Percentiles rank a stretch among this genome's conserved stretches.
phyloP scores from a whole-genome alignment of 2,113 vertebrate species.

The Bucco capensis region DNA sequence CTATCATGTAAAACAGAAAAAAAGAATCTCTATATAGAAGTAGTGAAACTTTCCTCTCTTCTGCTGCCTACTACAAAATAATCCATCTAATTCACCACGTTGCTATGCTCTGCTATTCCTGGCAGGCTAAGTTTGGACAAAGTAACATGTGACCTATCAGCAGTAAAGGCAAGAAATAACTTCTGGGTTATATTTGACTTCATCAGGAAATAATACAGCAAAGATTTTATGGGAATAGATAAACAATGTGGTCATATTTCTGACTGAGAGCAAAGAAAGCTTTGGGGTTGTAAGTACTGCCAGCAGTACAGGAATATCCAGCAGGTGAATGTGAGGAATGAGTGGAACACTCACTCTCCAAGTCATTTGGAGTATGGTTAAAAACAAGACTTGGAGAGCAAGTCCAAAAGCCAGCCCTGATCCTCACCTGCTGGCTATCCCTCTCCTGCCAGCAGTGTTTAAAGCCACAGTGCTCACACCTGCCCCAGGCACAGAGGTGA shows the following conservation, averaged over 20 bases:
- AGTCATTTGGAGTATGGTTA: not conserved
- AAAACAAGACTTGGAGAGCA: conserved; percentile 17
- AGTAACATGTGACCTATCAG: not conserved
- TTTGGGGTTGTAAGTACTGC: not conserved
- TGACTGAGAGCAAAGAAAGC: not conserved
- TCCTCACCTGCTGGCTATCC: not conserved
- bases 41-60: not conserved
- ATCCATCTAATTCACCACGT: not conserved
- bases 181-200: not conserved
- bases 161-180: not conserved
- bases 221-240: not conserved
- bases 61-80: not conserved
- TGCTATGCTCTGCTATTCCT: not conserved
- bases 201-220: not conserved
- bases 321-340: not conserved
- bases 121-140: not conserved
- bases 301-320: not conserved
- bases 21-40: not conserved
- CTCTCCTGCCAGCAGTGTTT: not conserved
- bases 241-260: not conserved
- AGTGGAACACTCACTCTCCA: not conserved
- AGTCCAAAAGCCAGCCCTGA: not conserved
- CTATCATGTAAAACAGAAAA: not conserved
- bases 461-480: not conserved
- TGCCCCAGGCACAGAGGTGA: not conserved